phyloP scores from a whole-genome alignment of 23 tunicate species.

The Phallusia fumigata region DNA sequence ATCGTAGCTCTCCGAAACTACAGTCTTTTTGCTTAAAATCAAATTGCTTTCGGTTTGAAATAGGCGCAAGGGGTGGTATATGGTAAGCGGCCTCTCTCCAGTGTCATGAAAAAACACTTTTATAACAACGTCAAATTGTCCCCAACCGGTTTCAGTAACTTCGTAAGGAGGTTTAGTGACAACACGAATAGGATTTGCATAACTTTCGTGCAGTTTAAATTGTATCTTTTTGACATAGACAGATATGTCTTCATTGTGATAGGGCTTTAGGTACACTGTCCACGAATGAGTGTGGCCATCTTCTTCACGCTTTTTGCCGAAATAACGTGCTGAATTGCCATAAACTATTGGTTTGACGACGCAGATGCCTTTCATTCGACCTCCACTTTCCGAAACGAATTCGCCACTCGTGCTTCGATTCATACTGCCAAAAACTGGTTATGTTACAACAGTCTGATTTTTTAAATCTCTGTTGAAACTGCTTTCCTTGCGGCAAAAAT shows the following conservation, averaged over 20 bases:
- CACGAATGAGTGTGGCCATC: conserved; percentile 98
- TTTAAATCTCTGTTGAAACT: too few relatives aligned
- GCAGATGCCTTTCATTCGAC: conserved; percentile 75
- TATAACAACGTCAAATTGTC: conserved; percentile 91
- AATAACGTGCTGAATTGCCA: conserved; percentile 83
- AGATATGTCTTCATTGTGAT: conserved; percentile 94
- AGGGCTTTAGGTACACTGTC: conserved; percentile 92
- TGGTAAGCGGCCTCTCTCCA: conserved; percentile 63
- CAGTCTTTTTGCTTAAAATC: conserved; percentile 57
- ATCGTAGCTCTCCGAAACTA: conserved; percentile 84
- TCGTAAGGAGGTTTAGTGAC: conserved; percentile 98
- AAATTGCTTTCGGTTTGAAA: conserved; percentile 76
- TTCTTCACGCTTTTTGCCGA: conserved; percentile 93
- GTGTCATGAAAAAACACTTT: conserved; percentile 91
- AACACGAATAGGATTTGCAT: conserved; percentile 75
- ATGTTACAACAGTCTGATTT: too few relatives aligned
- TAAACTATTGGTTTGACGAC: conserved; percentile 92
- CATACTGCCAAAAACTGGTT: too few relatives aligned
- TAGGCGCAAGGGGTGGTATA: conserved; percentile 75
- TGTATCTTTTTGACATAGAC: conserved; percentile 92
- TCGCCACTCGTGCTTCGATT: conserved; percentile 18
- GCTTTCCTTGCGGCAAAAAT: too few relatives aligned
- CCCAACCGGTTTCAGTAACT: conserved; percentile 97
- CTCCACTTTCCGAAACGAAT: conserved; percentile 50
- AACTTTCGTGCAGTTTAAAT: conserved; percentile 94